A percentile compares a stretch with the other conserved stretches of the same genome.
These are phyloP conservation scores for Lasius fuliginosus DNA, from an alignment of 2,888 invertebrate genomes.

Conservation along the genomic window DNA sequence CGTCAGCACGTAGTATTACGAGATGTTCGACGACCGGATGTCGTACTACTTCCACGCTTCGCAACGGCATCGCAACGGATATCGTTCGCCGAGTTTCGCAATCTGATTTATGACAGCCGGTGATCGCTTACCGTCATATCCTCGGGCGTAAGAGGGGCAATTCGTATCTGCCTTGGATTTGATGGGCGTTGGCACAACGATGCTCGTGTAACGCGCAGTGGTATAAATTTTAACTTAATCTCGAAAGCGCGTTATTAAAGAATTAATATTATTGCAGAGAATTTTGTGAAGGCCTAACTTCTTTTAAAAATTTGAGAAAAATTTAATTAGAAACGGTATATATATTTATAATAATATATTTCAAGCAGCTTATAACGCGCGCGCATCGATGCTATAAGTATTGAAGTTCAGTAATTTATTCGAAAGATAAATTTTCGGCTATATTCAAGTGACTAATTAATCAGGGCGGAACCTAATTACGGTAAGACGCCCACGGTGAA, in stretches of 20 bases:
- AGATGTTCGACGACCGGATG: constrained; percentile 53
- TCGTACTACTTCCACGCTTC: constrained; percentile 27
- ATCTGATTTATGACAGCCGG: constrained; percentile 53
- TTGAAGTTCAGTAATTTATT: neutral
- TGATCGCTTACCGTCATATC: constrained; percentile 47
- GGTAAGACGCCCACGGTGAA: neutral
- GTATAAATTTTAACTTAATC: constrained; percentile 5
- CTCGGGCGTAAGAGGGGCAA: constrained; percentile 32
- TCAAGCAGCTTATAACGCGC: neutral
- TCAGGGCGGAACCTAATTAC: neutral
- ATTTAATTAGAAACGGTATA: neutral
- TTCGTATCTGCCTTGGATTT: constrained; percentile 50
- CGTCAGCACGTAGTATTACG: constrained; percentile 54
- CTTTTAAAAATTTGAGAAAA: neutral
- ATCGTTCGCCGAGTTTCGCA: constrained; percentile 48
- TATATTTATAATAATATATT: neutral
- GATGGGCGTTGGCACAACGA: constrained; percentile 26
- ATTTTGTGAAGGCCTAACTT: neutral
- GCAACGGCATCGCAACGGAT: constrained; percentile 1
- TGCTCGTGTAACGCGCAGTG: neutral
- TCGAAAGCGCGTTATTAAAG: neutral
- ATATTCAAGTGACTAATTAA: constrained; percentile 10
- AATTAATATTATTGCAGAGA: neutral
- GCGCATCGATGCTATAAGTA: neutral
- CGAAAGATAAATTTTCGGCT: constrained; percentile 12